Conservation (phyloP, 2,888 invertebrate species). For the Crematogaster levior region DNA sequence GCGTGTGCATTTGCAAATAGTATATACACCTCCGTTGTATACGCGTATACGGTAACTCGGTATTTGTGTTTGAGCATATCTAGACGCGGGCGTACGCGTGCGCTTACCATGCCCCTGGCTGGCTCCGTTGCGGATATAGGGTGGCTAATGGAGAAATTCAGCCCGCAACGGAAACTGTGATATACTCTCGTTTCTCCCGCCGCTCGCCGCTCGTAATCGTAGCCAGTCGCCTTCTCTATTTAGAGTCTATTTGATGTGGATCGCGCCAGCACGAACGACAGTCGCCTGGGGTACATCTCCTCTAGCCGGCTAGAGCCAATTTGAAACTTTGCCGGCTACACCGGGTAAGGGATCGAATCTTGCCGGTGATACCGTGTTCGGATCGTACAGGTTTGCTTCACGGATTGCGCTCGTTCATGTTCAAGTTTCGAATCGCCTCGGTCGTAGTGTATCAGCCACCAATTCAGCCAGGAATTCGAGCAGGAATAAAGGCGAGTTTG, state of each 20-base stretch:
- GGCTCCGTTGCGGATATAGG: constrained; percentile 48
- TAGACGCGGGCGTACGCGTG: constrained; percentile 38
- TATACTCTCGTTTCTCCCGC: constrained; percentile 49
- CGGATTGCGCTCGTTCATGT: constrained; percentile 1
- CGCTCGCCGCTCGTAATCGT: constrained; percentile 31
- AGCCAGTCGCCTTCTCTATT: constrained; percentile 70
- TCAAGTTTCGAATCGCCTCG: constrained; percentile 2
- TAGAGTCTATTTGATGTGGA: constrained; percentile 75
- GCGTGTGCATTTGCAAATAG: constrained; percentile 52
- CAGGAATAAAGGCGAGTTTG: background rate
- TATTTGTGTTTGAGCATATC: constrained; percentile 41
- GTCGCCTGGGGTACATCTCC: constrained; percentile 51
- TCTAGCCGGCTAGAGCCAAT: constrained; percentile 66
- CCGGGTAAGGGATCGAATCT: constrained; percentile 66
- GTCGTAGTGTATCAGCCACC: background rate
- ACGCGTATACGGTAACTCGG: background rate
- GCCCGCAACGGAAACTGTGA: constrained; percentile 76
- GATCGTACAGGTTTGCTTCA: constrained; percentile 26
- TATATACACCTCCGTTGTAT: constrained; percentile 40
- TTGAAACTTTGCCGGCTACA: constrained; percentile 66
- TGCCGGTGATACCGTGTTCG: constrained; percentile 60
- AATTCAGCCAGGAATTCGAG: background rate
- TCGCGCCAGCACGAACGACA: constrained; percentile 60
- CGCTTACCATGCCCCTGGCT: constrained; percentile 42
- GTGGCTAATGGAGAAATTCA: constrained; percentile 78